A percentile compares a stretch with the other conserved stretches of the same genome.
Conservation (phyloP, 1,140 invertebrate species). For the Lordiphosa mommai region DNA sequence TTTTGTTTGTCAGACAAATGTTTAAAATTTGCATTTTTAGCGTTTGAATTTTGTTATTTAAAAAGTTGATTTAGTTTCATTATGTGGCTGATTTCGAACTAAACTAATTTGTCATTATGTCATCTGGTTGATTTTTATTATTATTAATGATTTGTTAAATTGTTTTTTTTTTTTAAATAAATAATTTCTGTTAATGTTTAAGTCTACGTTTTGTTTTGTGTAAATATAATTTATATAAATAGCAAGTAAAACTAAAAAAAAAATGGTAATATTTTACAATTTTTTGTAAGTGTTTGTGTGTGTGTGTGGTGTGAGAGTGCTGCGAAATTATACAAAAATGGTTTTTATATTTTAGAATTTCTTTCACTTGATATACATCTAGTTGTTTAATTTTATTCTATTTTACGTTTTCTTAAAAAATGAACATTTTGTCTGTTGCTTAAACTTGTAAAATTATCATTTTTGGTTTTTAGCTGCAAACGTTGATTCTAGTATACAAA, state of each 20-base stretch:
- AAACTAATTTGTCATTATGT: constrained; percentile 52
- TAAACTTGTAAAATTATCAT: constrained; percentile 57
- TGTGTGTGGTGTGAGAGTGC: constrained; percentile 49
- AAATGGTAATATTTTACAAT: constrained; percentile 52
- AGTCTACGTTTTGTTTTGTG: constrained; percentile 49
- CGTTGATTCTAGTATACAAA: constrained; percentile 60
- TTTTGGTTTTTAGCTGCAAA: constrained; percentile 51
- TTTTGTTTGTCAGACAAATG: constrained; percentile 56
- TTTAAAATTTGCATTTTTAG: constrained; percentile 66
- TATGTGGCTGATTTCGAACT: constrained; percentile 32
- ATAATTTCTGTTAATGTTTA: constrained; percentile 14
- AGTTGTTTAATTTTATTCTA: constrained; percentile 56
- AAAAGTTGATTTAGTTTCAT: constrained; percentile 44
- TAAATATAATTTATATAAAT: constrained; percentile 71
- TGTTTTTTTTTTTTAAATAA: constrained; percentile 20
- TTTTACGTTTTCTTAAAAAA: constrained; percentile 54
- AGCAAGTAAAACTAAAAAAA: constrained; percentile 68
- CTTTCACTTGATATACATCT: constrained; percentile 25
- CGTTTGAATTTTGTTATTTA: constrained; percentile 52
- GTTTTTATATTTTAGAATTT: constrained; percentile 16
- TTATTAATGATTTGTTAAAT: constrained; percentile 42
- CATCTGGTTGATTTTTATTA: constrained; percentile 29
- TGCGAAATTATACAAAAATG: constrained; percentile 51
- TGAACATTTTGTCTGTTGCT: constrained; percentile 48
- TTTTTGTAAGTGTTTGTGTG: constrained; percentile 26